These are phyloP conservation scores for Cryptoprocta ferox DNA, from an alignment of 2,797 vertebrate species.

Conservation along the genomic window DNA sequence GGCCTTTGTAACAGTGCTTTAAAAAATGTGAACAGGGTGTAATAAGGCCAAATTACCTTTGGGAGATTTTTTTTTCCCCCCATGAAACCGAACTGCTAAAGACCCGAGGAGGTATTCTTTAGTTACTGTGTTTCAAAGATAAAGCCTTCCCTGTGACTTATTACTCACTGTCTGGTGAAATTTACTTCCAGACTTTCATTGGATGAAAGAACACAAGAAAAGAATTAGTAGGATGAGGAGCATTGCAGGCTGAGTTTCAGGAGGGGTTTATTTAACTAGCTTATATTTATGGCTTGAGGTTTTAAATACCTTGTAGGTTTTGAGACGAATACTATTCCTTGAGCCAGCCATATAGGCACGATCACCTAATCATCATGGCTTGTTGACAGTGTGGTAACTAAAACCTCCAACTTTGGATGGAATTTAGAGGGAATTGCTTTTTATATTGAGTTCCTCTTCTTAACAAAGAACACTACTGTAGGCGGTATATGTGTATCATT, in stretches of 20 bases:
- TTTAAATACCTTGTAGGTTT: constrained; percentile 20
- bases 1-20: constrained; percentile 40
- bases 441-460: background rate
- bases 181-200: constrained; percentile 36
- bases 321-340: constrained; percentile 10
- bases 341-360: background rate
- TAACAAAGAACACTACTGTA: background rate
- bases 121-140: constrained; percentile 55
- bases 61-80: background rate
- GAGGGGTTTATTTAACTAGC: constrained; percentile 33
- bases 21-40: constrained; percentile 25
- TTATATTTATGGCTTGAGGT: constrained; percentile 32
- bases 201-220: constrained; percentile 44
- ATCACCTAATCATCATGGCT: background rate
- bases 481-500: background rate
- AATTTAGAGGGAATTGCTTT: constrained; percentile 13
- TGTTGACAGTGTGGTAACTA: background rate
- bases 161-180: background rate
- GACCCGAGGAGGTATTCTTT: background rate
- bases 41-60: background rate
- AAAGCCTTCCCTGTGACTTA: constrained; percentile 27
- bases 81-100: constrained; percentile 1
- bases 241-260: constrained; percentile 19
- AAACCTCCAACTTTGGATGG: background rate
- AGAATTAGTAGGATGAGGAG: background rate